phyloP scores from a whole-genome alignment of 1,140 invertebrate genomes.

The Zaprionus gabonicus region DNA sequence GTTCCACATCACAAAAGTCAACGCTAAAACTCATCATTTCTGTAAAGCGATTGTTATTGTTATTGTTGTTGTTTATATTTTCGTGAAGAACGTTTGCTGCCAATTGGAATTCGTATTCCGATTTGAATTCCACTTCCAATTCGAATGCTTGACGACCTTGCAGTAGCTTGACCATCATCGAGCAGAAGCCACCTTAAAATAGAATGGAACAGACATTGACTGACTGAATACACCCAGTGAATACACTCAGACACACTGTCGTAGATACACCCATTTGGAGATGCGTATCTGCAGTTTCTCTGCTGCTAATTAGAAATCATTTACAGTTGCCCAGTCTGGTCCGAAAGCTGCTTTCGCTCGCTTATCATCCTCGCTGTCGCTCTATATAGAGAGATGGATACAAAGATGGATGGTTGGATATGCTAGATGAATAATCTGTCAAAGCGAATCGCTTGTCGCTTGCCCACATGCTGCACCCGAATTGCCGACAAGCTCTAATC shows the following conservation, averaged over 20 bases:
- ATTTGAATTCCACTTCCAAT: constrained; percentile 6
- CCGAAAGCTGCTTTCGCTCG: constrained; percentile 5
- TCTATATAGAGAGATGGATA: neutral
- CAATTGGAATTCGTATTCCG: constrained; percentile 1
- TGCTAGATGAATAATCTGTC: constrained; percentile 11
- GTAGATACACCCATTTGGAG: neutral
- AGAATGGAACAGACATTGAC: constrained; percentile 31
- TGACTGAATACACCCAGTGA: neutral
- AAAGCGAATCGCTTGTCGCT: neutral
- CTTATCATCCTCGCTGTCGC: constrained; percentile 4
- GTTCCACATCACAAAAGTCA: neutral
- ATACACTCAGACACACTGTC: neutral
- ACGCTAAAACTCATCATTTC: constrained; percentile 8
- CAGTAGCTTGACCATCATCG: constrained; percentile 25
- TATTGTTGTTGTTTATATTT: constrained; percentile 11
- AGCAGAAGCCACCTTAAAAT: constrained; percentile 28
- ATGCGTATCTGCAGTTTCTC: neutral
- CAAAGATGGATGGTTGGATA: neutral
- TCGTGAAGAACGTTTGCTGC: constrained; percentile 18
- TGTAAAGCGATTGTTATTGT: constrained; percentile 24
- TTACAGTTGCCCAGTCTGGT: neutral
- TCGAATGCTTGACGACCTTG: constrained; percentile 29
- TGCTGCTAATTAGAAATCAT: constrained; percentile 11
- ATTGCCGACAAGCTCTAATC: neutral
- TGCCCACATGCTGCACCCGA: neutral